Evolutionary conservation across 2,113 vertebrate species (phyloP), one percentile per base, ranked within the genome.

Genomic region (Raja brachyura): DNA sequence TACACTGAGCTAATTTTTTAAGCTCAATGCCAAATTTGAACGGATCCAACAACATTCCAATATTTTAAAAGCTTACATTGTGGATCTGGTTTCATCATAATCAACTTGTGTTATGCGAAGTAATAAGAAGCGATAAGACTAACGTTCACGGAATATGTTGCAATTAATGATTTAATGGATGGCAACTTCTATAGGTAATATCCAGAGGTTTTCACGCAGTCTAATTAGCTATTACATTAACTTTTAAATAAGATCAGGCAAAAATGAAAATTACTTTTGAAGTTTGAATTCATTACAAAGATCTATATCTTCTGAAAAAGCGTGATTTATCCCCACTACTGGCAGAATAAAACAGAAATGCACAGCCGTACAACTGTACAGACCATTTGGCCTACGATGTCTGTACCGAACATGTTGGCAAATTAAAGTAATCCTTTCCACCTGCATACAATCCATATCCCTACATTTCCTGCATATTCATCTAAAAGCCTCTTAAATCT

Each of bases 211-310:
- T 88, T 88, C 59, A 31, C 61, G 2, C 59, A 31, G 28, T 8
- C 28, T 33, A 66, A 88, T 61, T 63, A 61, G 59, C 63, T 88
- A 88, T 88, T n/a, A 31, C 59, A 63, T 63, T 88, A 33, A 2
- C 59, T 88, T 63, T 88, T 31, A 88, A 63, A 88, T 63, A 88
- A 88, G 83, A 88, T 88, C 31, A 88, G 25, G 28, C 14, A 5
- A 88, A 66, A 88, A 66, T 88, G 83, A 88, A 86, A 88, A 88
- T 63, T 86, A 86, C 83, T 63, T 63, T 63, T 5, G 59, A 63
- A 88, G n/a, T 88, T 88, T 63, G 13, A 88, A 88, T 63, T 85
- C 11, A 88, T 86, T 31, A 63, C 61, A 31, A 88, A 88, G 59
- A 63, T 88, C 63, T 61, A 88, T 66, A 88, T 63, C 59, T 88